phyloP scores from a whole-genome alignment of 1,140 invertebrate genomes.

The Olivierus martensii region DNA sequence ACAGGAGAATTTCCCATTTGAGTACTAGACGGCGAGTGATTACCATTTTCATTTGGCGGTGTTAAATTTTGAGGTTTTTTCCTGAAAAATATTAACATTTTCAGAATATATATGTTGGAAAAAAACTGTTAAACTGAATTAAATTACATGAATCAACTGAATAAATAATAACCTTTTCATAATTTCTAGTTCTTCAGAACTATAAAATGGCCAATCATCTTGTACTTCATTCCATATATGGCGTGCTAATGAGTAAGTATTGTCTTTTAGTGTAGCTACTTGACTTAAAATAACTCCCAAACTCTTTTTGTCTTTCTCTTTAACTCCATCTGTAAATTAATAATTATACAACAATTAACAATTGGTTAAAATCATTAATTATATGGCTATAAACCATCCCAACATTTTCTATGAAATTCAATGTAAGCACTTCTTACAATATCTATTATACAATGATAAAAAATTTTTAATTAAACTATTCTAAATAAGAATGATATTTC shows the following conservation, averaged over 20 bases:
- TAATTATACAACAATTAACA: too few species aligned
- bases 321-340: slow-evolving; percentile 58
- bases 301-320: slow-evolving; percentile 60
- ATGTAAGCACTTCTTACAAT: too few species aligned
- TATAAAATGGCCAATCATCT: slow-evolving; percentile 79
- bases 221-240: slow-evolving; percentile 83
- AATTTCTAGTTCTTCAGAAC: slow-evolving; percentile 69
- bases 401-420: too few species aligned
- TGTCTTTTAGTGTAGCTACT: slow-evolving; percentile 65
- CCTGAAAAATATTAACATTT: slow-evolving; percentile 36
- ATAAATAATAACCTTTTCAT: slow-evolving; percentile 52
- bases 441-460: too few species aligned
- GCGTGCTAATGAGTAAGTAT: slow-evolving; percentile 68
- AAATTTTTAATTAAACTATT: too few species aligned
- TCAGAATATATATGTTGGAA: too few species aligned
- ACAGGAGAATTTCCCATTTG: slow-evolving; percentile 3
- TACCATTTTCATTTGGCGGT: slow-evolving; percentile 39
- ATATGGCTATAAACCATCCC: too few species aligned
- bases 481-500: too few species aligned
- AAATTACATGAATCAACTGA: too few species aligned
- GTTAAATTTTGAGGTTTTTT: slow-evolving; percentile 77
- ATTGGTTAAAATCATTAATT: too few species aligned
- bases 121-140: too few species aligned
- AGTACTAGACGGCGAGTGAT: background rate
- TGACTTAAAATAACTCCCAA: slow-evolving; percentile 59